Percentiles rank a stretch among this genome's conserved stretches.
Conservation (phyloP, 2,113 vertebrate species). For the Phylloscopus trochilus region DNA sequence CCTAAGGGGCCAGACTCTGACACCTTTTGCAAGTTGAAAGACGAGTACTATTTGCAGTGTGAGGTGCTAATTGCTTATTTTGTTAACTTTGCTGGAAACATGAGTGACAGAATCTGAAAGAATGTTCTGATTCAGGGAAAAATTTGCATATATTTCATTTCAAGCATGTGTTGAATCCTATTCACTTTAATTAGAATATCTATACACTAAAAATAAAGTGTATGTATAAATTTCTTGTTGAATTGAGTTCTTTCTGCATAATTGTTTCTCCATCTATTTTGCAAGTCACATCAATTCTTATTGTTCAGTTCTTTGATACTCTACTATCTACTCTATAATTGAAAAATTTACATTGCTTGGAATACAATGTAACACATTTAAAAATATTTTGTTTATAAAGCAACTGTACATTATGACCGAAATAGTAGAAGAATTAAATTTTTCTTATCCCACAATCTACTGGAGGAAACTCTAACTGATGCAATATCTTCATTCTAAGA, state of each 20-base stretch:
- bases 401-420: not conserved
- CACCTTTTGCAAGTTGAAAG: conserved; percentile 20
- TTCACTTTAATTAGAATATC: conserved; percentile 24
- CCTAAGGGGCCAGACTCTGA: not conserved
- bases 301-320: not conserved
- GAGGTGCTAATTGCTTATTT: conserved; percentile 52
- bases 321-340: not conserved
- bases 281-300: not conserved
- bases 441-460: not conserved
- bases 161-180: conserved; percentile 2
- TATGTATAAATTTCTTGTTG: not conserved
- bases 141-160: conserved; percentile 35
- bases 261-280: not conserved
- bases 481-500: not conserved
- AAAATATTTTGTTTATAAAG: not conserved
- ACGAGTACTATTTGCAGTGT: not conserved
- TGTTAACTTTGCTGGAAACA: conserved; percentile 41
- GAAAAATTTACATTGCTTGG: not conserved
- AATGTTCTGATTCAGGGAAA: conserved; percentile 52
- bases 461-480: not conserved
- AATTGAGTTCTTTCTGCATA: not conserved
- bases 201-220: conserved; percentile 22
- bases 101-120: conserved; percentile 32
- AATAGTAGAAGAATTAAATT: not conserved
- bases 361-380: not conserved